Evolutionary conservation across 2,113 vertebrate genomes (phyloP).

Genomic region (Panthera tigris): DNA sequence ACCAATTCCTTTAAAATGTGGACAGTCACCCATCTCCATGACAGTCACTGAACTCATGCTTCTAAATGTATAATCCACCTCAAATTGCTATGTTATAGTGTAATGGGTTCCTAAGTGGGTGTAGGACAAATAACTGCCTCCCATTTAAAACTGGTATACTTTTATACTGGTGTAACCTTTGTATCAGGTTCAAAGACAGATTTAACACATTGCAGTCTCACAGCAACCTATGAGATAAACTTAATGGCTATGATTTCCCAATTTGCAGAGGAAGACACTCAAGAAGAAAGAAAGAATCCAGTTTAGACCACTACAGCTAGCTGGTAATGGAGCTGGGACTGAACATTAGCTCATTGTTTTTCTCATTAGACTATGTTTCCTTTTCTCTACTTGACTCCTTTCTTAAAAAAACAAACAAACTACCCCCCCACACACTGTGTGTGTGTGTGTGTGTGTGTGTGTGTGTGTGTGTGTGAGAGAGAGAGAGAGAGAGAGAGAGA

Average conservation of each 20-base stretch:
- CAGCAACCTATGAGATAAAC: background rate
- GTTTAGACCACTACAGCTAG: background rate
- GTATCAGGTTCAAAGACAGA: background rate
- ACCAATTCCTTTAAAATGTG: slow-evolving; percentile 2
- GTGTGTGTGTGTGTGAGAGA: background rate
- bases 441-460: background rate
- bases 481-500: too few species aligned
- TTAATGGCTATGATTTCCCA: background rate
- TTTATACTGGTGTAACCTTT: background rate
- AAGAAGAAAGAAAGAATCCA: background rate
- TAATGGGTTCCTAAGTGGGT: background rate
- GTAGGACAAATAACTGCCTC: background rate
- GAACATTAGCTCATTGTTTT: background rate
- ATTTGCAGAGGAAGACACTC: background rate
- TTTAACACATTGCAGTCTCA: background rate
- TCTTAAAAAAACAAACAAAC: slow-evolving; percentile 6
- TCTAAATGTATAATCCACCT: background rate
- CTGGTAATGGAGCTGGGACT: background rate
- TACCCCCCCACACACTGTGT: background rate
- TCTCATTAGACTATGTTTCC: background rate
- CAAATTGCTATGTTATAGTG: background rate
- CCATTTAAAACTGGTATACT: background rate
- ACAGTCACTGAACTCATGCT: background rate
- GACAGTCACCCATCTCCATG: background rate
- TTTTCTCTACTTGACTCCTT: slow-evolving; percentile 37